Base-by-base conservation (phyloP, 2,797 vertebrate species). In the Centroberyx gerrardi region DNA sequence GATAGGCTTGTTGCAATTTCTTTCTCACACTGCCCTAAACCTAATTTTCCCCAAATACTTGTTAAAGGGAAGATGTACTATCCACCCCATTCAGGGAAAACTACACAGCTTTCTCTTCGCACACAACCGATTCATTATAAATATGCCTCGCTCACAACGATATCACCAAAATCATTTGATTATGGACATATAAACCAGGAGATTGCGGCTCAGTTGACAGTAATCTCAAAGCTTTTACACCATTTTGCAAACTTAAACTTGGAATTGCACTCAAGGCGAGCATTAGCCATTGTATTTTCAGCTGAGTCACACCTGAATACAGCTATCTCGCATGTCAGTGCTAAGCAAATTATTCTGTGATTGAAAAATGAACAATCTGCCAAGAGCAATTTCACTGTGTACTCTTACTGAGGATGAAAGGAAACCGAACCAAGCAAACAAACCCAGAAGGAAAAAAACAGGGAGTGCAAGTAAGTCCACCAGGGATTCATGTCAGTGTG, bases 271-370 rank as follows among this genome's bases (percentile, higher is more conserved):
- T 86, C 65, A 58, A 79, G 74, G 72, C 42, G 0, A 72, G 68
- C 29, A 53, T 81, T 51, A 88, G 44, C 68, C 68, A 69, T 64
- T 80, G 68, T 79, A 61, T 69, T 85, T 77, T 66, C 44, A 75
- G 53, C 78, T 74, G 76, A 82, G 72, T 81, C 83, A 80, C 78
- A 81, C 80, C 76, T 88, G 64, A 87, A 83, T 65, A 63, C 52
- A 49, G 52, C 52, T 55, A 60, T 88, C 76, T 75, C 56, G 38
- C 52, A 83, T 84, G 84, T 78, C 67, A 64, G 71, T 58, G 80
- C 60, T 51, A 61, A 62, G 67, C 68, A 87, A 91, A 91, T 93
- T 86, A 90, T 76, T 77, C 60, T 72, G 52, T 68, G 64, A 74
- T 56, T 76, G 52, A 74, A 78, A 84, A 88, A 81, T 56, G 55